phyloP scores from a whole-genome alignment of 1,140 invertebrate genomes.

The Artemia franciscana region DNA sequence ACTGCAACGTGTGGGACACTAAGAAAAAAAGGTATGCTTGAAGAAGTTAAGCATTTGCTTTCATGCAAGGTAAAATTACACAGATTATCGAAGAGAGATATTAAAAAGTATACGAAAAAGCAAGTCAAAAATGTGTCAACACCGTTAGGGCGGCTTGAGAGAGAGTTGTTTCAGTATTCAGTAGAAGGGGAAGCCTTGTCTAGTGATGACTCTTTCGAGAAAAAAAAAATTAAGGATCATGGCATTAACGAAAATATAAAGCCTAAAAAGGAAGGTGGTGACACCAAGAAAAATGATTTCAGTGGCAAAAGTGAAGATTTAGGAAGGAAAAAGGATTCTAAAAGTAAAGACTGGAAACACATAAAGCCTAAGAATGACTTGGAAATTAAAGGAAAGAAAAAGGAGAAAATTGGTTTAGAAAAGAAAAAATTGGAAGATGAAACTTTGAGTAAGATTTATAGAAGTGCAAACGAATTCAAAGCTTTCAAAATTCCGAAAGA shows the following conservation, averaged over 20 bases:
- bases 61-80: background rate
- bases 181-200: background rate
- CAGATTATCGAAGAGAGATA: background rate
- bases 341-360: background rate
- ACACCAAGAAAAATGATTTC: background rate
- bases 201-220: no score
- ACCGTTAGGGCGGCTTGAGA: background rate
- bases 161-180: background rate
- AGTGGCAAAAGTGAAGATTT: background rate
- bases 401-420: background rate
- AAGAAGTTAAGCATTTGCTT: no score
- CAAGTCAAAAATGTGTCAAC: background rate
- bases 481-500: background rate
- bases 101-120: background rate
- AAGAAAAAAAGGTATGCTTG: no score
- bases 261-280: background rate
- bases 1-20: no score
- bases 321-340: background rate
- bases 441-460: background rate
- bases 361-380: no score
- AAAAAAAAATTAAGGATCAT: no score
- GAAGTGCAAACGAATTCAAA: background rate
- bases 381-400: no score
- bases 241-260: background rate
- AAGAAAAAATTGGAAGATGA: background rate